Percentiles rank a stretch among this genome's conserved stretches.
Conservation (phyloP, 2,797 vertebrate genomes). For the Epinephelus coioides region DNA sequence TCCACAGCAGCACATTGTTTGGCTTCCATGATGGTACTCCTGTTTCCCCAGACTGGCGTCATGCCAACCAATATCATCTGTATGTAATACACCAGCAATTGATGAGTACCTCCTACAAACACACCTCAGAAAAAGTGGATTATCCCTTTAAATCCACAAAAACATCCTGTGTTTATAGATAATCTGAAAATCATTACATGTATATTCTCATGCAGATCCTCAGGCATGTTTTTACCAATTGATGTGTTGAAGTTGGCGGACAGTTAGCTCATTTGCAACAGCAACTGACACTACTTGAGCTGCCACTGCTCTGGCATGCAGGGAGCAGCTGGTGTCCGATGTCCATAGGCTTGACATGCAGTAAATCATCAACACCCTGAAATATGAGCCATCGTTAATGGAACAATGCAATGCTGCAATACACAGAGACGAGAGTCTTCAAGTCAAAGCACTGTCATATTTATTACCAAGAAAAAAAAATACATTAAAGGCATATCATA, state of each 20-base stretch:
- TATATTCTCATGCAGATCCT: neutral
- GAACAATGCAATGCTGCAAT: conserved; percentile 23
- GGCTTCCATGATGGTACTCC: too few relatives aligned
- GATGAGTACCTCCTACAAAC: too few relatives aligned
- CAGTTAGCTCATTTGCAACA: conserved; percentile 43
- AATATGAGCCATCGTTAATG: conserved; percentile 26
- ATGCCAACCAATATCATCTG: too few relatives aligned
- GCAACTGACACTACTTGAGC: conserved; percentile 30
- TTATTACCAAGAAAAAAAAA: conserved; percentile 85
- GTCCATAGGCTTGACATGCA: conserved; percentile 36
- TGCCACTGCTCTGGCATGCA: conserved; percentile 38
- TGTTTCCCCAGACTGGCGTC: too few relatives aligned
- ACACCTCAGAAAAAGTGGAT: too few relatives aligned
- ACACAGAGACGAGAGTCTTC: conserved; percentile 52
- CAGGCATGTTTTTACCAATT: neutral
- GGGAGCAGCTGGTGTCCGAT: conserved; percentile 40
- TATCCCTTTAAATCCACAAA: neutral
- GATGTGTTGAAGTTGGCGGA: conserved; percentile 18
- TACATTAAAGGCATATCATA: conserved; percentile 81
- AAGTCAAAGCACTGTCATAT: conserved; percentile 82
- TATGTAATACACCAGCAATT: too few relatives aligned
- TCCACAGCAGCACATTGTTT: too few relatives aligned
- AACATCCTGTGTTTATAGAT: neutral
- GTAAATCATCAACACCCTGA: conserved; percentile 53
- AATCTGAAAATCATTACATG: neutral